Evolutionary conservation across 2,113 vertebrate genomes (phyloP).

Genomic region (Perca schrenkii): DNA sequence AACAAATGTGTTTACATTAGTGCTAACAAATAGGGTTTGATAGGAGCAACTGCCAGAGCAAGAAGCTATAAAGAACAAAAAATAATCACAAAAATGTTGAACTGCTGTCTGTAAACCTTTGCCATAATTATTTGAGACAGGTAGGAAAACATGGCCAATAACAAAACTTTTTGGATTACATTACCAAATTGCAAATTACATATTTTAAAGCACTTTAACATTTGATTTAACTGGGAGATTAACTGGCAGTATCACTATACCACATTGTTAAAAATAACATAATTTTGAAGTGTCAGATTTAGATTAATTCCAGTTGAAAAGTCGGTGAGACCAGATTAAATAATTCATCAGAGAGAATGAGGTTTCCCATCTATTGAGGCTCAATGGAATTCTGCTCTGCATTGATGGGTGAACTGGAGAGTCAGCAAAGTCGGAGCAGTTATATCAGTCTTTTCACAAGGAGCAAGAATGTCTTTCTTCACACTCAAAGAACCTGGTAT

Average conservation of each 20-base stretch:
- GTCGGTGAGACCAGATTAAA: conserved; percentile 56
- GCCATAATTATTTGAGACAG: background rate
- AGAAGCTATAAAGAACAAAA: conserved; percentile 2
- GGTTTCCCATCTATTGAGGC: conserved; percentile 55
- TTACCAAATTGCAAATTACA: conserved; percentile 5
- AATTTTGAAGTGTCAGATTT: conserved; percentile 38
- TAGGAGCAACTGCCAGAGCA: background rate
- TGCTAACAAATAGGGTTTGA: conserved; percentile 33
- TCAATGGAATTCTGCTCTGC: conserved; percentile 52
- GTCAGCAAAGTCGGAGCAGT: conserved; percentile 44
- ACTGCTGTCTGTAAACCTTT: background rate
- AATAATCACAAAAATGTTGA: background rate
- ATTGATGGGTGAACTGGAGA: conserved; percentile 54
- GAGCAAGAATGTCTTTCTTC: conserved; percentile 39
- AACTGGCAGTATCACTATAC: conserved; percentile 9
- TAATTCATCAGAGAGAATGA: conserved; percentile 47
- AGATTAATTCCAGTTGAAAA: conserved; percentile 62
- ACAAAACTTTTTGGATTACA: background rate
- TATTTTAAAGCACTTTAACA: background rate
- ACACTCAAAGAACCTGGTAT: conserved; percentile 11
- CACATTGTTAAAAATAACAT: conserved; percentile 24
- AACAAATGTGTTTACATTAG: conserved; percentile 46
- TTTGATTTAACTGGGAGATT: conserved; percentile 20
- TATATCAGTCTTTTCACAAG: conserved; percentile 46
- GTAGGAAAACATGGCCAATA: background rate